Percentiles rank a stretch among this genome's conserved stretches.
Conservation (phyloP, 2,888 invertebrate species). For the Ormyrus thymus region DNA sequence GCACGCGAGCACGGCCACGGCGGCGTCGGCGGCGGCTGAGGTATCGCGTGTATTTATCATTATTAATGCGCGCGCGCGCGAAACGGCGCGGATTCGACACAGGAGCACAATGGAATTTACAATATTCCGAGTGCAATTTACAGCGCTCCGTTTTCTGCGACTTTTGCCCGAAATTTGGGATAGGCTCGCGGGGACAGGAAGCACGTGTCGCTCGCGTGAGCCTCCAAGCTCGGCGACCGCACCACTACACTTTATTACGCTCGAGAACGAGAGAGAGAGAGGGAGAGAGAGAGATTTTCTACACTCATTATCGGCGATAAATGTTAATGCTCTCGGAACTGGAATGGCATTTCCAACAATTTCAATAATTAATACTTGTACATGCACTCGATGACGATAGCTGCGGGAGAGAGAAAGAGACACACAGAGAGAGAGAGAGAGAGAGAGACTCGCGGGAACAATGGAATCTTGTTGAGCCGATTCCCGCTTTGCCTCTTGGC, state of each 20-base stretch:
- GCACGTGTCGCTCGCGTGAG: constrained; percentile 30
- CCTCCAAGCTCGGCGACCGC: neutral
- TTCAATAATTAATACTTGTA: constrained; percentile 56
- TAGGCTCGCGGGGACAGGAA: neutral
- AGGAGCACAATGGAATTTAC: constrained; percentile 51
- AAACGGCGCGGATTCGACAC: constrained; percentile 39
- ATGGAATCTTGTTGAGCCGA: constrained; percentile 40
- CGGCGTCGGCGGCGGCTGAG: constrained; percentile 9
- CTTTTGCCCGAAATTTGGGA: constrained; percentile 9
- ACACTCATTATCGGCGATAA: constrained; percentile 50
- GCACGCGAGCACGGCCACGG: neutral
- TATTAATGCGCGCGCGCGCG: constrained; percentile 42
- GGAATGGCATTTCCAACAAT: constrained; percentile 51
- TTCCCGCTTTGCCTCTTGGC: neutral
- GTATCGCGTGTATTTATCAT: constrained; percentile 50
- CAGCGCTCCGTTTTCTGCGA: constrained; percentile 1
- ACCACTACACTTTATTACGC: neutral
- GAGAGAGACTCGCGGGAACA: constrained; percentile 17
- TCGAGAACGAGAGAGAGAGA: neutral
- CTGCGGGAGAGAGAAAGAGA: neutral
- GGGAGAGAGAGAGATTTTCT: constrained; percentile 36
- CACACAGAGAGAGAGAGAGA: neutral
- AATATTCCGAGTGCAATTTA: constrained; percentile 38
- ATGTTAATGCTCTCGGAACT: constrained; percentile 53
- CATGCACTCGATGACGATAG: constrained; percentile 30